Base-by-base conservation (phyloP, 2,888 invertebrate species). In the Imbricaverruca yamaguchii region DNA sequence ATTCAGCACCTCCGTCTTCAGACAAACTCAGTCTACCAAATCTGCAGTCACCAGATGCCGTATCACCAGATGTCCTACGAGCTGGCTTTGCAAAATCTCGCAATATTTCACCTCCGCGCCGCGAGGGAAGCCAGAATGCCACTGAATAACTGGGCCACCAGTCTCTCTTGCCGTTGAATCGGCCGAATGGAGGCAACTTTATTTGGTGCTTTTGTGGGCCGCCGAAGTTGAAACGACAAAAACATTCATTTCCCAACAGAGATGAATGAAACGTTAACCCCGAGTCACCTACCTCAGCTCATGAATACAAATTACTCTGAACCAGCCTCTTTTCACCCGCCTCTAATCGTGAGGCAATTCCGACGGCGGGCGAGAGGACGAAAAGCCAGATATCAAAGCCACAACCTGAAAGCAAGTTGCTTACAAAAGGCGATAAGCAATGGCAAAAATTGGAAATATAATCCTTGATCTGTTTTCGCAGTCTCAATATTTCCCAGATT, bases 241-340 rank as follows among this genome's bases (percentile, higher is more conserved):
- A 74, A 74, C 74, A 74, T 74, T 53, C 53, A 74, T 74, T 53
- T 53, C 53, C 21, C 74, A 7, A 7, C 39, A 7, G 74, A 25
- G 53, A 53, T 74, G 74, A 74, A 74, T 74, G 74, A 53, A 74
- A 53, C 74, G 53, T 74, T 74, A 74, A 74, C 74, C 74, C 74
- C 74, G 10, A 25, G 74, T 74, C 53, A 74, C 74, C 74, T 74
- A 74, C 23, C 9, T 7, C 7, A 6, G 53, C 74, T 74, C 74
- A 74, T 74, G 74, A 74, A 74, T 74, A 74, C 74, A 74, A 74
- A 74, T 53, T 39, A 13, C 74, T 23, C 74, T 11, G 53, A 74
- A 53, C 74, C 74, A 18, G 21, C 18, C 7, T 10, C 18, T 12
- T 18, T 15, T 8, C 69, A 39, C 74, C 74, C 9, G 74, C 74